A percentile compares a stretch with the other conserved stretches of the same genome.
phyloP scores from a whole-genome alignment of 2,113 vertebrate genomes.

The Hemiprocne comata region DNA sequence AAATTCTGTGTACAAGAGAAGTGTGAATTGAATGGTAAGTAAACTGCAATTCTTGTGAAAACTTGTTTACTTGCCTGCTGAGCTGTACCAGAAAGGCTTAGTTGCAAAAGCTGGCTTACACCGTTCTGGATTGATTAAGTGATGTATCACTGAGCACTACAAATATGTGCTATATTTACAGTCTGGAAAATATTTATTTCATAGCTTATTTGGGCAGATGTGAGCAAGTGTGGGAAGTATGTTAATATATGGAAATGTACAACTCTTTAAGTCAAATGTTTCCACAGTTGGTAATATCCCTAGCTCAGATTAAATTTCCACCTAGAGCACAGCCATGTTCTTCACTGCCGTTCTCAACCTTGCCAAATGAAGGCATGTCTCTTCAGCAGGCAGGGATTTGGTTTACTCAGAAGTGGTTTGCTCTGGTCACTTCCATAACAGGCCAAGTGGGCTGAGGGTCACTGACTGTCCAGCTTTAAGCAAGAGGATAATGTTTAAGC shows the following conservation, averaged over 20 bases:
- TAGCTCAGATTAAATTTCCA: conserved; percentile 60
- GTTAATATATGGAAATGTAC: conserved; percentile 62
- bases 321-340: conserved; percentile 41
- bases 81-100: conserved; percentile 34
- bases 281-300: conserved; percentile 64
- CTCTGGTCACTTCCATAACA: conserved; percentile 22
- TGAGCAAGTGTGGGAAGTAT: conserved; percentile 58
- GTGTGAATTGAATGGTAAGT: not conserved
- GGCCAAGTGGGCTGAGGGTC: not conserved
- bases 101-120: conserved; percentile 9
- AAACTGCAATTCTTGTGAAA: not conserved
- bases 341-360: conserved; percentile 9
- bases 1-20: not conserved
- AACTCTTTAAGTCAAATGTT: conserved; percentile 64
- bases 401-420: not conserved
- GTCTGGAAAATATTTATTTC: conserved; percentile 71
- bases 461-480: not conserved
- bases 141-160: conserved; percentile 31
- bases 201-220: conserved; percentile 68
- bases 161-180: conserved; percentile 70
- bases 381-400: not conserved
- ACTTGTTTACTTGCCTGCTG: conserved; percentile 29
- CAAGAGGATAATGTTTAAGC: conserved; percentile 31
- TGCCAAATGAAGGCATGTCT: not conserved
- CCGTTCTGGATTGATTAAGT: conserved; percentile 52